phyloP scores from a whole-genome alignment of 2,888 invertebrate genomes.

The Xiphydria camelus region DNA sequence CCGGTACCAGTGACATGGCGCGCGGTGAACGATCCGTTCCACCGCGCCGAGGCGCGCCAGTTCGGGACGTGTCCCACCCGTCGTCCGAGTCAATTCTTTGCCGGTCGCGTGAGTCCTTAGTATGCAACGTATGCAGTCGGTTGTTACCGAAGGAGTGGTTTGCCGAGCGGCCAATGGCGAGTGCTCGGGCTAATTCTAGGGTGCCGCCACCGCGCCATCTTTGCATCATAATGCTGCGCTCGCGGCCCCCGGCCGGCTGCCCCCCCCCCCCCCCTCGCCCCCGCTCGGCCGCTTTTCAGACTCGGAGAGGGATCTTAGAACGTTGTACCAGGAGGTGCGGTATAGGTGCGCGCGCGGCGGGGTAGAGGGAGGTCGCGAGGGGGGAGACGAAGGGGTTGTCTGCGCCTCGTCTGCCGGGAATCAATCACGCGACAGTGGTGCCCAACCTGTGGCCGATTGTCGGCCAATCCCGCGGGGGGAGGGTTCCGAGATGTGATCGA shows the following conservation, averaged over 20 bases:
- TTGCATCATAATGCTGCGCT: constrained; percentile 57
- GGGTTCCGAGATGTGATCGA: too few relatives aligned
- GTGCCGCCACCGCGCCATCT: constrained; percentile 58
- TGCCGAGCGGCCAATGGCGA: constrained; percentile 57
- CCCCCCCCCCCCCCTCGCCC: constrained; percentile 10
- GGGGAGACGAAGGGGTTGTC: constrained; percentile 42
- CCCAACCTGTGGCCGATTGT: constrained; percentile 29
- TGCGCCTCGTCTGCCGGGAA: constrained; percentile 52
- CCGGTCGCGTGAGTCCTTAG: constrained; percentile 55
- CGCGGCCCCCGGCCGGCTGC: constrained; percentile 37
- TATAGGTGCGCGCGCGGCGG: not conserved
- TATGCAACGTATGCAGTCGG: constrained; percentile 58
- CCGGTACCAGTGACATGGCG: not conserved
- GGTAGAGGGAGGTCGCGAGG: constrained; percentile 11
- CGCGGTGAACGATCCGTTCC: not conserved
- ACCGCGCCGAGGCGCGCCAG: not conserved
- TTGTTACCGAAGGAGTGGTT: constrained; percentile 59
- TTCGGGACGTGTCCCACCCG: not conserved
- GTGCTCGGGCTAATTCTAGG: constrained; percentile 58
- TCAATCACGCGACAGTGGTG: constrained; percentile 51
- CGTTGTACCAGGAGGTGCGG: not conserved
- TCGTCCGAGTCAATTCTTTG: constrained; percentile 42
- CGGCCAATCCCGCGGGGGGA: not conserved
- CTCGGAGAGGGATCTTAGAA: not conserved
- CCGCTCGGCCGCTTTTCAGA: constrained; percentile 25